Evolutionary conservation across 53 echinoderm and acorn worm genomes (phyloP).

Genomic region (Patiria pectinifera): DNA sequence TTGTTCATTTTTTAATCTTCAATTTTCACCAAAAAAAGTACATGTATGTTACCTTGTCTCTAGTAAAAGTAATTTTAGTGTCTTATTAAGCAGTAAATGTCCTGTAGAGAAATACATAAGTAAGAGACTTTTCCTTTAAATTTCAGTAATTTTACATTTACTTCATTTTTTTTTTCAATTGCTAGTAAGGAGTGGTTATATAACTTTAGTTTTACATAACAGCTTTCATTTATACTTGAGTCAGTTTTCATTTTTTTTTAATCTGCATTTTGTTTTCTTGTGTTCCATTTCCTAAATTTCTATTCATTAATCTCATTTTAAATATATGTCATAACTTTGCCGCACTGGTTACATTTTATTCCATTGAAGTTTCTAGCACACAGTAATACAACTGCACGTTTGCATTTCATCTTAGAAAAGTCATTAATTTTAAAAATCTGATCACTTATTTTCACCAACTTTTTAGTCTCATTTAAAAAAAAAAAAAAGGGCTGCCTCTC

Average conservation of each 20-base stretch:
- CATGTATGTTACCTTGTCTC: not conserved
- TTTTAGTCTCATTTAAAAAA: not conserved
- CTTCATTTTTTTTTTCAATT: too few relatives aligned
- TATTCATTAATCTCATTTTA: too few relatives aligned
- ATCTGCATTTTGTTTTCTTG: too few relatives aligned
- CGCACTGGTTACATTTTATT: too few relatives aligned
- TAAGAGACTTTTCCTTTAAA: not conserved
- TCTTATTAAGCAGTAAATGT: not conserved
- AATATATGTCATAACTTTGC: too few relatives aligned
- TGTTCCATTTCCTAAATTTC: too few relatives aligned
- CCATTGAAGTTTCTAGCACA: too few relatives aligned
- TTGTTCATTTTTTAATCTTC: conserved; percentile 16
- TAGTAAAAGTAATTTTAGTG: not conserved
- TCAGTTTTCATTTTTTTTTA: too few relatives aligned
- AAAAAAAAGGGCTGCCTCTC: not conserved
- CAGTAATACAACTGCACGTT: not conserved
- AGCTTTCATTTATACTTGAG: too few relatives aligned
- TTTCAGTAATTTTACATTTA: too few relatives aligned
- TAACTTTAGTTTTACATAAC: too few relatives aligned
- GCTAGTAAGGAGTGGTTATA: too few relatives aligned
- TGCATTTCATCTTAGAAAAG: not conserved
- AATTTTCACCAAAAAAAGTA: not conserved
- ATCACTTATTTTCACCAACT: not conserved
- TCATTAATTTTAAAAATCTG: not conserved
- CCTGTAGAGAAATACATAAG: not conserved